Evolutionary conservation across 1,140 invertebrate genomes (phyloP), one percentile per base, ranked within the genome.

Genomic region (Battus philenor): DNA sequence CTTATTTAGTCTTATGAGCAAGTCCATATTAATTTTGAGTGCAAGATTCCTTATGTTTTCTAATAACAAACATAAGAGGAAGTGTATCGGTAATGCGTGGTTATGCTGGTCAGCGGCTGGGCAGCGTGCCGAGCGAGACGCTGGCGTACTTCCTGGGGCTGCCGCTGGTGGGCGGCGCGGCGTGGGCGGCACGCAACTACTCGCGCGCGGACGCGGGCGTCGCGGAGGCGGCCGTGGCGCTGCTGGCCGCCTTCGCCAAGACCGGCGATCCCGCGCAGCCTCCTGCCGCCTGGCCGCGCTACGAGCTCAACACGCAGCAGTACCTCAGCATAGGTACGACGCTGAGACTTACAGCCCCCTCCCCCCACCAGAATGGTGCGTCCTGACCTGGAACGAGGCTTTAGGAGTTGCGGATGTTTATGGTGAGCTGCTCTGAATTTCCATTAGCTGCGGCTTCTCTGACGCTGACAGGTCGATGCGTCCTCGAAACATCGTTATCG

Each of bases 141-240:
- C 81, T 97, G 22, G 88, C 93, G 1, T 97, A 97, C 77, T 90
- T 97, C 38, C 91, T 97, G 54, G 96, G 95, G 0, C 90, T 95
- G 26, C 95, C 96, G 0, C 75, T 97, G 31, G 92, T 96, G 13
- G 70, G 72, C 0, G 74, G 79, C 1, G 43, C 47, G 44, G 86
- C 89, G 6, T 87, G 87, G 50, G 89, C 91, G 43, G 88, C 90
- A 0, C 88, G 90, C 22, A 94, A 94, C 80, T 97, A 93, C 85
- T 92, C 90, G 11, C 79, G 90, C 7, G 89, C 91, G 12, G 95
- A 96, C 73, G 89, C 91, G 55, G 88, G 90, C 4, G 90, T 96
- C 7, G 90, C 93, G 0, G 91, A 94, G 63, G 89, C 91, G 0
- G 88, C 95, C 0, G 91, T 97, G 54, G 90, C 89, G 17, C 90